phyloP scores from a whole-genome alignment of 2,113 vertebrate genomes.

The Pica pica region DNA sequence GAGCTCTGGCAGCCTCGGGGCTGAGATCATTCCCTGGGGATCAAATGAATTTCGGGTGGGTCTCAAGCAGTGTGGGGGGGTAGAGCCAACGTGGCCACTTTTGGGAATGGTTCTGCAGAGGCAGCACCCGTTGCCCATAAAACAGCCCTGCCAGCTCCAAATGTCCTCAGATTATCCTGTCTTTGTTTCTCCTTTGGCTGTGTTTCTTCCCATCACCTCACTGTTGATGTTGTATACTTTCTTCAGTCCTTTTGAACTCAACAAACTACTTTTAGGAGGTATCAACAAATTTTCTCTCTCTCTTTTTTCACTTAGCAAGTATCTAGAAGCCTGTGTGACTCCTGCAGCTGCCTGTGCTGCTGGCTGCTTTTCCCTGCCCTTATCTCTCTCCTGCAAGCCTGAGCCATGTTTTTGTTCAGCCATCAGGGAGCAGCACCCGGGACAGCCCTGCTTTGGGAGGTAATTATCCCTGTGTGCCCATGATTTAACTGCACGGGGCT shows the following conservation, averaged over 20 bases:
- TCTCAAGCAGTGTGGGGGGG: not conserved
- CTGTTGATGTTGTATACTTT: not conserved
- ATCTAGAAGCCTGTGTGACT: not conserved
- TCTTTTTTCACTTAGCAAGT: not conserved
- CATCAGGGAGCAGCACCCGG: not conserved
- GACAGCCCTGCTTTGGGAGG: not conserved
- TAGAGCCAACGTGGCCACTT: not conserved
- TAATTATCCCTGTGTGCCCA: not conserved
- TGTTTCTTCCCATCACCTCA: not conserved
- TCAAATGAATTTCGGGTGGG: not conserved
- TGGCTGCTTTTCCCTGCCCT: not conserved
- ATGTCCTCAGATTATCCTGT: not conserved
- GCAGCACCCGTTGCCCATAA: accelerated
- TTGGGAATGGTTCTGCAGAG: accelerated
- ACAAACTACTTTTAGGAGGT: not conserved
- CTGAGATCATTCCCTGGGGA: not conserved
- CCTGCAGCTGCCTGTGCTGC: not conserved
- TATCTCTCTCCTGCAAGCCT: not conserved
- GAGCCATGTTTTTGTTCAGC: not conserved
- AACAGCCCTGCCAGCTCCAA: not conserved
- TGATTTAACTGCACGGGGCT: not conserved
- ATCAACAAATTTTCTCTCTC: not conserved
- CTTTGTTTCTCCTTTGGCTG: not conserved
- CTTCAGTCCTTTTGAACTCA: not conserved
- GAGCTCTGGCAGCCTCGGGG: not conserved